Conservation (phyloP, 2,888 invertebrate species). For the Hypolimnas misippus region DNA sequence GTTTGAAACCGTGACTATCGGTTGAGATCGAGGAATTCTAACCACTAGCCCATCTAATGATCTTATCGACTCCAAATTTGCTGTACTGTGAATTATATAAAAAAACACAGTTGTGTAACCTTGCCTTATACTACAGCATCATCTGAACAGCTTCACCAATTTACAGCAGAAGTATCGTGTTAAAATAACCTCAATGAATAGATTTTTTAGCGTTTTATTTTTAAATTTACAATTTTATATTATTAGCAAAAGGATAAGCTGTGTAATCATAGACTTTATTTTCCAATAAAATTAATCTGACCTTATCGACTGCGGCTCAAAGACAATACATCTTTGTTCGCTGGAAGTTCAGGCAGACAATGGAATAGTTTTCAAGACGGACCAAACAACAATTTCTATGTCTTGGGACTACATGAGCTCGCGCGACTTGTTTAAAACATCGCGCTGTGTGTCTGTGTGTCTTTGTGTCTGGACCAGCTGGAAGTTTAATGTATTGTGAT, state of each 20-base stretch:
- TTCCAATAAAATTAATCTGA: conserved; percentile 1
- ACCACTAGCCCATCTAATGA: too few relatives aligned
- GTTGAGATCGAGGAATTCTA: too few relatives aligned
- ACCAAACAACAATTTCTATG: conserved; percentile 8
- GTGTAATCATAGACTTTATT: not conserved
- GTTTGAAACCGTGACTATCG: too few relatives aligned
- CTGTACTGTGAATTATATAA: too few relatives aligned
- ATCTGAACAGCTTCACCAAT: too few relatives aligned
- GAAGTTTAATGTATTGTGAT: not conserved
- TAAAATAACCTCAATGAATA: too few relatives aligned
- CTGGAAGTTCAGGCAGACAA: conserved; percentile 16
- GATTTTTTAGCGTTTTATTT: conserved; percentile 4
- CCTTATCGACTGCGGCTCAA: conserved; percentile 17
- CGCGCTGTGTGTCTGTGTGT: not conserved
- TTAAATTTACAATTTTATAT: too few relatives aligned
- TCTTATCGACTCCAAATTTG: too few relatives aligned
- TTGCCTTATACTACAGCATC: too few relatives aligned
- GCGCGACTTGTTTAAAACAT: not conserved
- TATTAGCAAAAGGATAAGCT: not conserved
- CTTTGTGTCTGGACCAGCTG: not conserved
- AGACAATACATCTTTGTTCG: conserved; percentile 23
- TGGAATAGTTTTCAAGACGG: conserved; percentile 15
- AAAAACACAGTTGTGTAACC: too few relatives aligned
- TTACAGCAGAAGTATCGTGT: too few relatives aligned
- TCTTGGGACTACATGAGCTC: not conserved